Evolutionary conservation across 1,140 invertebrate species (phyloP).

Genomic region (Tribolium madens): DNA sequence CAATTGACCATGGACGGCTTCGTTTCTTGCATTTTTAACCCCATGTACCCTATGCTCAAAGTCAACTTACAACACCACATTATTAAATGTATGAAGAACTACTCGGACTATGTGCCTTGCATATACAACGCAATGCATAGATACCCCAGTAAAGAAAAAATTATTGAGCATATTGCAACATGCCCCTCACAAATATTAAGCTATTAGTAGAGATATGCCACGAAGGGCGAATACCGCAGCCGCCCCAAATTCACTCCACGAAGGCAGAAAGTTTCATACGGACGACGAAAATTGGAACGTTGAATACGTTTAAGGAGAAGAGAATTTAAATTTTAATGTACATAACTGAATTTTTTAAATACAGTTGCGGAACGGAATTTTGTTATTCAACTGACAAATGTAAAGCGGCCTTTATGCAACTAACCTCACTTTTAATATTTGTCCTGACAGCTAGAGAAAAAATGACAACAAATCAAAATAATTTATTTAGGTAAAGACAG

Average conservation of each 20-base stretch:
- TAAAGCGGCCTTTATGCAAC: too few relatives aligned
- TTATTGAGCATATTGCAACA: conserved; percentile 49
- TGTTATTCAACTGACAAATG: too few relatives aligned
- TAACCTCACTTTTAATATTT: too few relatives aligned
- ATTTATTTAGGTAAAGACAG: too few relatives aligned
- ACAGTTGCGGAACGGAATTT: too few relatives aligned
- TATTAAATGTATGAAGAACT: conserved; percentile 55
- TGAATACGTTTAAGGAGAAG: conserved; percentile 39
- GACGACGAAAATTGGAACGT: conserved; percentile 56
- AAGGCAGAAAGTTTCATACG: conserved; percentile 50
- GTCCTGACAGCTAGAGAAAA: too few relatives aligned
- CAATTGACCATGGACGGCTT: not conserved
- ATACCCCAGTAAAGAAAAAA: conserved; percentile 43
- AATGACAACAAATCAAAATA: too few relatives aligned
- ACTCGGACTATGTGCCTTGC: conserved; percentile 50
- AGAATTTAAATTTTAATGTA: too few relatives aligned
- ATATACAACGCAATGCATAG: conserved; percentile 55
- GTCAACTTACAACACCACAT: conserved; percentile 53
- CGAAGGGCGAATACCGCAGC: not conserved
- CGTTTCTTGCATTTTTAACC: conserved; percentile 52
- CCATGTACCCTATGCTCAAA: conserved; percentile 48
- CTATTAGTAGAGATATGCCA: not conserved
- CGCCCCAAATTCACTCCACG: conserved; percentile 29
- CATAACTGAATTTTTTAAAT: too few relatives aligned
- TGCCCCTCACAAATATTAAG: conserved; percentile 48